Evolutionary conservation across 64 coral and sea anemone species (phyloP).

Genomic region (Montipora sp.): DNA sequence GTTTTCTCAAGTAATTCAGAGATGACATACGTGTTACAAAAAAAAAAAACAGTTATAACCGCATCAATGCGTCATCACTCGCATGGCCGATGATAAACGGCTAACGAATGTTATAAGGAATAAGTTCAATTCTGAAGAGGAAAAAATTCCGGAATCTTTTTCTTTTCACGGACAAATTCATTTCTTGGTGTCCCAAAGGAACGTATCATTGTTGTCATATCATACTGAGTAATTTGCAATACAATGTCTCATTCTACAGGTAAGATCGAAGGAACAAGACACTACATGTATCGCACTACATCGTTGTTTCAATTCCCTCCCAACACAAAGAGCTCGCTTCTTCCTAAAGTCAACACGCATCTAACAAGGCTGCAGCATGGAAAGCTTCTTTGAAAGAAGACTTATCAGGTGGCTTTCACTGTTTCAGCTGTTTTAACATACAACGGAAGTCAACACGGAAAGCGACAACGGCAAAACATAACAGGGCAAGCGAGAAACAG

Average conservation of each 20-base stretch:
- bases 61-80: neutral
- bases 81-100: neutral
- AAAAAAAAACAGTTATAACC: neutral
- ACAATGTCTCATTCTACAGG: neutral
- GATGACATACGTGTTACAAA: conserved; percentile 39
- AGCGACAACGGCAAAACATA: too few relatives aligned
- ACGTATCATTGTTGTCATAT: neutral
- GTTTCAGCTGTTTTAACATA: too few relatives aligned
- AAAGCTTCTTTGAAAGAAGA: neutral
- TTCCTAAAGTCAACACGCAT: neutral
- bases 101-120: neutral
- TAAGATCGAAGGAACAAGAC: neutral
- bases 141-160: neutral
- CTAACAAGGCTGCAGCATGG: neutral
- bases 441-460: too few relatives aligned
- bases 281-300: neutral
- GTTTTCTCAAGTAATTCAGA: conserved; percentile 38
- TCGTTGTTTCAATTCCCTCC: neutral
- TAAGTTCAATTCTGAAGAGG: neutral
- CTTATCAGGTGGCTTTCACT: too few relatives aligned
- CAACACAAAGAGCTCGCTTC: neutral
- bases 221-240: neutral
- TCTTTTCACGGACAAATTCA: neutral
- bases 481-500: too few relatives aligned
- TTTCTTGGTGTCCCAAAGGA: neutral